Evolutionary conservation across 1,140 invertebrate genomes (phyloP), one percentile per base, ranked within the genome.

Genomic region (Zaprionus ornatus): DNA sequence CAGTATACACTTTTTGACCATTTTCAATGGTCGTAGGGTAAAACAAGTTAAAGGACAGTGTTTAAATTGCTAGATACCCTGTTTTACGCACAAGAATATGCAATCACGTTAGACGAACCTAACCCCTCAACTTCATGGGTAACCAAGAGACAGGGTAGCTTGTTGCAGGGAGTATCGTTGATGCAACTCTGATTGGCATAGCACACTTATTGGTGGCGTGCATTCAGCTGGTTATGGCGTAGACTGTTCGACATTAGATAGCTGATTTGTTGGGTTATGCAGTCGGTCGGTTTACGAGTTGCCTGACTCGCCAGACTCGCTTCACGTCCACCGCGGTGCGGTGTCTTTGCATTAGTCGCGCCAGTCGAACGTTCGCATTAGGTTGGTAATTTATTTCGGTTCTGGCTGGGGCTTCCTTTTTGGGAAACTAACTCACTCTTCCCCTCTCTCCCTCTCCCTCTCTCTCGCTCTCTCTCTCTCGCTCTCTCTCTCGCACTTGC

Each of bases 301-400:
- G 40, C 10, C 10, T 13, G 10, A 37, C 35, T 13, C 35, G 35
- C 17, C 37, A 7, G 37, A 32, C 29, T 32, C 29, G 37, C 37
- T n/a, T n/a, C 37, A n/a, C 15, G 6, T 45, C 3, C 40, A n/a
- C 40, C 40, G 3, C 40, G n/a, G 2, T 45, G 40, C 40, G 40
- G n/a, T 45, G 40, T 45, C 40, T 45, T 45, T 45, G 40, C 40
- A 45, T 45, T 45, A 45, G 40, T 45, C 40, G 40, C 40, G 40
- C 40, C 40, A 45, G 40, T 45, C 40, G 40, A 45, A 45, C n/a
- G 7, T 45, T 45, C 40, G 40, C 40, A 45, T 45, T 45, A 45
- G 40, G 40, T 45, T 45, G 7, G 40, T 45, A 45, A 45, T 45
- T 45, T 45, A 45, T 45, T 45, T 45, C n/a, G 40, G n/a, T 45